Base-by-base conservation (phyloP, 1,140 invertebrate genomes). In the Cylas formicarius region DNA sequence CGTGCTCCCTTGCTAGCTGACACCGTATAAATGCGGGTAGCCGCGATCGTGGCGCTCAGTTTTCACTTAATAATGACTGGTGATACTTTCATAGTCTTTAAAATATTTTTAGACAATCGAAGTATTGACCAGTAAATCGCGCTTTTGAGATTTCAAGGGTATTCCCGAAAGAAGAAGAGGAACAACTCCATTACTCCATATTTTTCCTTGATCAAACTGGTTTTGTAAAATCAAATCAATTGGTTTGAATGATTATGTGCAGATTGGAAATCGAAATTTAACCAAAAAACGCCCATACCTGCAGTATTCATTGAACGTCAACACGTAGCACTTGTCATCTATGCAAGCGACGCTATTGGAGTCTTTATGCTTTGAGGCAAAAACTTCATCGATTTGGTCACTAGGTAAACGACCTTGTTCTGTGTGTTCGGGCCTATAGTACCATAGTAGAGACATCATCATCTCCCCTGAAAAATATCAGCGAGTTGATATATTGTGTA, bases 381-480 rank as follows among this genome's bases (percentile, higher is more conserved):
- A 97, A 28, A 97, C 83, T 70, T 97, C 93, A 59, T 92, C 88
- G 3, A 81, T 77, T 56, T 84, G 80, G 67, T 94, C 87, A 14
- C 76, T 76, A 14, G 78, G 71, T 50, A 78, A 75, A 4, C 88
- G 73, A 2, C 90, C 90, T 57, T 82, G 79, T 55, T 97, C 91
- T 0, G 90, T 95, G 68, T 97, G 93, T 69, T 98, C 93, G 0
- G 93, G 92, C 57, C 92, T 78, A 70, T 98, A 97, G 71, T 95
- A 98, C 94, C 94, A 97, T 33, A 96, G 69, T 36, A 97, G 70
- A 1, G 89, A 92, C 72, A 96, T 87, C 87, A 93, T 95, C 89
- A 96, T 94, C 67, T 96, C 91, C 40, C 87, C 90, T 94, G 67
- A 1, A 64, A 66, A 53, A 51, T 20, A 54, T 33, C 7, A 18